Conservation (phyloP, 2,113 vertebrate genomes). For the Lepisosteus osseus region DNA sequence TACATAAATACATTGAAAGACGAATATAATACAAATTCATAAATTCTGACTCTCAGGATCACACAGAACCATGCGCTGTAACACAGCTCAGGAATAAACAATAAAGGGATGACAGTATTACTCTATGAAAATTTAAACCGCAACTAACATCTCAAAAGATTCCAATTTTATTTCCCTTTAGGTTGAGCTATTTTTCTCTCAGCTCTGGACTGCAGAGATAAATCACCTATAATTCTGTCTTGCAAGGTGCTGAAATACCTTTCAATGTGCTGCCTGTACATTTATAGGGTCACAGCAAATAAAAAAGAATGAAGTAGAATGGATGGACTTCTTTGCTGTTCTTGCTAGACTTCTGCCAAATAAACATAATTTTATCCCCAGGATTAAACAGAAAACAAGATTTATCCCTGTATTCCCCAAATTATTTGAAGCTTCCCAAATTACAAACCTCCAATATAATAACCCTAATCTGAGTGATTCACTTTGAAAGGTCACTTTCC, state of each 20-base stretch:
- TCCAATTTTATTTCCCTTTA: slow-evolving; percentile 3
- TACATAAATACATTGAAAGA: too few relatives aligned
- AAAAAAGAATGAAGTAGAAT: not conserved
- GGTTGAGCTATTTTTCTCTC: not conserved
- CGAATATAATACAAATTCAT: too few relatives aligned
- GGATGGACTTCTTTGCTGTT: not conserved
- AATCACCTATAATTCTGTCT: not conserved
- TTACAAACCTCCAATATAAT: too few relatives aligned
- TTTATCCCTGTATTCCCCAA: too few relatives aligned
- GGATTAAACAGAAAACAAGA: too few relatives aligned
- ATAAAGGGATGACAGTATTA: not conserved
- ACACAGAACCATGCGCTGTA: not conserved
- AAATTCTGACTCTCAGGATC: too few relatives aligned
- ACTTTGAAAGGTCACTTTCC: too few relatives aligned
- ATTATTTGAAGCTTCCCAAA: too few relatives aligned
- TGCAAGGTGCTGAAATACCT: not conserved
- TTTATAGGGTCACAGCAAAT: not conserved
- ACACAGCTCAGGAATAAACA: not conserved
- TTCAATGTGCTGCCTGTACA: not conserved
- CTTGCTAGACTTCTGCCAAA: not conserved
- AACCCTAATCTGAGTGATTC: too few relatives aligned
- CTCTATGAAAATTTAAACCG: not conserved
- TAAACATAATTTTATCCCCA: too few relatives aligned
- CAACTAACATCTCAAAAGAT: not conserved
- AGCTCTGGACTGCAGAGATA: not conserved